Conservation (phyloP, 2,113 vertebrate genomes). For the Propithecus coquereli region DNA sequence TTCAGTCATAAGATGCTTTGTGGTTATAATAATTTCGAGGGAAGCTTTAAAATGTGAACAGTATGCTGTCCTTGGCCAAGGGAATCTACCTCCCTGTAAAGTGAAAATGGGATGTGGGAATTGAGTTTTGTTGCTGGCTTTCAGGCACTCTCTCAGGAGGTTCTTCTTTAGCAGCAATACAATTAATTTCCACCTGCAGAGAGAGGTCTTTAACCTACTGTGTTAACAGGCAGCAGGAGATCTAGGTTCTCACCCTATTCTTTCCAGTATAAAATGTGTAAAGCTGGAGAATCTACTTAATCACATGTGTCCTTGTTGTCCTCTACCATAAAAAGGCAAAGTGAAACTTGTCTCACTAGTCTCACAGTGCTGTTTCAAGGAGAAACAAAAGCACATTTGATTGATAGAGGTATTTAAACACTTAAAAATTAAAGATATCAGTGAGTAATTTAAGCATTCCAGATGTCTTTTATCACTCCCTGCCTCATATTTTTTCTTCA, state of each 20-base stretch:
- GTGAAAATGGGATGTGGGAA: conserved; percentile 41
- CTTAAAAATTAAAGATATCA: background rate
- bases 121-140: background rate
- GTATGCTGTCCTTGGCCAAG: background rate
- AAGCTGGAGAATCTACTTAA: background rate
- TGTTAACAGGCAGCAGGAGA: background rate
- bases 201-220: background rate
- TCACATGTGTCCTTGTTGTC: background rate
- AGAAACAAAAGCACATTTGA: background rate
- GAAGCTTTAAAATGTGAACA: conserved; percentile 11
- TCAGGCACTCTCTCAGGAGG: background rate
- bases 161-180: background rate
- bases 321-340: background rate
- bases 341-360: background rate
- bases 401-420: background rate
- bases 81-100: background rate
- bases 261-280: background rate
- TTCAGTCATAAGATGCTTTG: background rate
- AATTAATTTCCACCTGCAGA: conserved; percentile 18
- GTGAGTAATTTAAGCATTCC: background rate
- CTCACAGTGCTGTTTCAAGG: background rate
- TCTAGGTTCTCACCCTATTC: background rate
- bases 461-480: background rate
- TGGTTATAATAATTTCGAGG: background rate
- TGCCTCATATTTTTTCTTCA: background rate